Conservation (phyloP, 2,888 invertebrate species). For the Campoplex capitator region DNA sequence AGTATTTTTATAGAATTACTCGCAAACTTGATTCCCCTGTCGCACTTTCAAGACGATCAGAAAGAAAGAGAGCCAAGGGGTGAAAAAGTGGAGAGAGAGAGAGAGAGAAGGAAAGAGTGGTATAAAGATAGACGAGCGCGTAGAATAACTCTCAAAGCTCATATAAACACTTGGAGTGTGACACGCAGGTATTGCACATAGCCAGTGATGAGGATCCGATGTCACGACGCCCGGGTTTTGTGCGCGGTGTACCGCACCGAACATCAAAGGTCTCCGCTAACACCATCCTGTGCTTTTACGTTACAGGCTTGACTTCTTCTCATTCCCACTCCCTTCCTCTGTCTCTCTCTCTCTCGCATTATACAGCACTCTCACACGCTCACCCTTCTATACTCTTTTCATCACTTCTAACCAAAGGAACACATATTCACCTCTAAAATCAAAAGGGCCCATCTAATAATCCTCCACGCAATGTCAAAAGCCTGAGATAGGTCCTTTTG, state of each 20-base stretch:
- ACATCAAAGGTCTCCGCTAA: slow-evolving; percentile 79
- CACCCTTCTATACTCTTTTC: slow-evolving; percentile 31
- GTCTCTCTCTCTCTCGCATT: neutral
- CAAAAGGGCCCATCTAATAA: slow-evolving; percentile 7
- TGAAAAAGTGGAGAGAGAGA: slow-evolving; percentile 48
- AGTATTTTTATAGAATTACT: slow-evolving; percentile 15
- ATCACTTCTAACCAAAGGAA: slow-evolving; percentile 41
- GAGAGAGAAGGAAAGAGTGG: slow-evolving; percentile 44
- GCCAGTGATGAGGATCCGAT: slow-evolving; percentile 80
- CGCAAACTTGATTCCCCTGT: slow-evolving; percentile 52
- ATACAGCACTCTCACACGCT: neutral
- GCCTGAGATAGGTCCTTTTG: slow-evolving; percentile 15
- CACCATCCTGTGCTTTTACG: slow-evolving; percentile 60
- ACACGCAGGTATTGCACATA: slow-evolving; percentile 38
- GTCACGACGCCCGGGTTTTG: slow-evolving; percentile 78
- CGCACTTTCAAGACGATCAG: slow-evolving; percentile 77
- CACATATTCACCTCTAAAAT: neutral
- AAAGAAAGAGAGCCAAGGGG: slow-evolving; percentile 66
- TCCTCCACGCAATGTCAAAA: neutral
- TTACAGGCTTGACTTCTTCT: slow-evolving; percentile 29
- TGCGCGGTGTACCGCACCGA: slow-evolving; percentile 68
- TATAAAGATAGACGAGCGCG: slow-evolving; percentile 33
- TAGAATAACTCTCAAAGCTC: slow-evolving; percentile 53
- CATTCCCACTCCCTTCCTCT: slow-evolving; percentile 1
- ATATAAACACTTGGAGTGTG: slow-evolving; percentile 72